phyloP scores from a whole-genome alignment of 2,888 invertebrate species.

The Zygogramma bicolorata region DNA sequence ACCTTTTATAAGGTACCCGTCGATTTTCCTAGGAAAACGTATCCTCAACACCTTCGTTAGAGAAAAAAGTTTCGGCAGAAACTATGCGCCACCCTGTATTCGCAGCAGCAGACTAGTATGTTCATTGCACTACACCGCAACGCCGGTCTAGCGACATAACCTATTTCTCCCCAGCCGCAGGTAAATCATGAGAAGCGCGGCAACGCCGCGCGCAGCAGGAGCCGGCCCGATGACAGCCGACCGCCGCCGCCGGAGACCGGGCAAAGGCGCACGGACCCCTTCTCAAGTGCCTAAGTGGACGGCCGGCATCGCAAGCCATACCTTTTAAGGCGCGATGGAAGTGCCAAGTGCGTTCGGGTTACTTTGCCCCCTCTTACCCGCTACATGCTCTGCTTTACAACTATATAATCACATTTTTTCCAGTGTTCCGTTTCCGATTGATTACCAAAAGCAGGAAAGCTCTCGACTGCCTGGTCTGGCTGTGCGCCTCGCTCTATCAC shows the following conservation, averaged over 20 bases:
- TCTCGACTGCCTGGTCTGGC: background rate
- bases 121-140: background rate
- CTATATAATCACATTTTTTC: constrained; percentile 43
- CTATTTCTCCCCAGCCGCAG: background rate
- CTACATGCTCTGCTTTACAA: constrained; percentile 30
- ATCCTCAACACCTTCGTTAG: too few species aligned
- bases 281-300: constrained; percentile 61
- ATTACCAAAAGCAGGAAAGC: constrained; percentile 38
- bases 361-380: constrained; percentile 49
- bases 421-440: constrained; percentile 43
- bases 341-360: constrained; percentile 65
- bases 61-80: too few species aligned
- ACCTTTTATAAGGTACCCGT: too few species aligned
- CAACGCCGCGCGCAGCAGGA: background rate
- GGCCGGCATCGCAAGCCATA: constrained; percentile 49
- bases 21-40: too few species aligned
- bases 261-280: constrained; percentile 58
- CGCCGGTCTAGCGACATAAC: background rate
- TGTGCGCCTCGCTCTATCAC: background rate
- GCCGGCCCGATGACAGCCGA: constrained; percentile 5
- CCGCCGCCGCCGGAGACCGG: constrained; percentile 33
- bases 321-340: constrained; percentile 67
- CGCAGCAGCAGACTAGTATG: background rate
- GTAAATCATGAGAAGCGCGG: background rate
- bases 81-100: background rate